Evolutionary conservation across 2,113 vertebrate genomes (phyloP), one percentile per base, ranked within the genome.

Genomic region (Axis porcinus): DNA sequence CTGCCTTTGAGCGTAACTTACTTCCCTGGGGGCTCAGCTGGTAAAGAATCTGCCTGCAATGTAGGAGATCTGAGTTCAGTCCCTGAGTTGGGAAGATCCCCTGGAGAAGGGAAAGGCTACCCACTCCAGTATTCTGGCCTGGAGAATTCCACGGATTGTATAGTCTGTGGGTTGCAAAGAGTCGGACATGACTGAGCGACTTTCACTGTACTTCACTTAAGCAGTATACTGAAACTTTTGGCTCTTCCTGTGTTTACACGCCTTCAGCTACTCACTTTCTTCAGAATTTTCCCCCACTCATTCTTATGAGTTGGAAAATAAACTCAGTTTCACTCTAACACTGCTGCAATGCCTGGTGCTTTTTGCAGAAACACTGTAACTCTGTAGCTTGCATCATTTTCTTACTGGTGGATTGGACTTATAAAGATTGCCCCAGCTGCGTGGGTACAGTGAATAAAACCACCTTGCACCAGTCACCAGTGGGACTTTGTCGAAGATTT

Each of bases 311-410:
- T 40, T 45, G 4, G 2, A n/a, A 82, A 40, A 36, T 14, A 82
- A 45, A 21, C 17, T 23, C 45, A 6, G 5, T 1, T n/a, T 23
- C 19, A 2, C 8, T 10, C 7, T 4, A 25, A 7, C 11, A 11
- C 4, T 19, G 17, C 12, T 47, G 2, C 0, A 1, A 1, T 5
- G 1, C 8, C 16, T 3, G 57, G 25, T 8, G 47, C 47, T 23
- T 5, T 8, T 16, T 0, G 27, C 5, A 3, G 60, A 1, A 9
- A 17, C 4, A 21, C 21, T 0, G 40, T 27, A 76, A 76, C 43
- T 64, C 9, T 0, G 28, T 2, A 15, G 30, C 3, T 11, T 2
- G 6, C 2, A 4, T 6, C 13, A 0, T 8, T 60, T 79, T 10
- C 57, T 8, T 14, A 33, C 16, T 6, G 17, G 23, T 19, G 2